Evolutionary conservation across 2,113 vertebrate genomes (phyloP).

Genomic region (Sterna hirundo): DNA sequence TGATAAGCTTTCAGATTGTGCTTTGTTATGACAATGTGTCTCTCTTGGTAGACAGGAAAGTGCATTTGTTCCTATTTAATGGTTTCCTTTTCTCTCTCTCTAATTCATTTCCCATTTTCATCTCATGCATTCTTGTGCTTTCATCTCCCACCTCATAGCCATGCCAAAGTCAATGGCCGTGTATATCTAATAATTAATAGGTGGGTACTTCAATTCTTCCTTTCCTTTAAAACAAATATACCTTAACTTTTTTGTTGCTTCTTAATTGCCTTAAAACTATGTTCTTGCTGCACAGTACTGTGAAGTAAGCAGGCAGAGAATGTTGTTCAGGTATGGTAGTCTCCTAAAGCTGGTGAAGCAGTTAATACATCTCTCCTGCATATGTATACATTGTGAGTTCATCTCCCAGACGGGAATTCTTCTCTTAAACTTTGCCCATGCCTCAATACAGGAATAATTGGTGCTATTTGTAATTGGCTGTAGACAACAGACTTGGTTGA

Average conservation of each 20-base stretch:
- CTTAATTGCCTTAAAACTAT: conserved; percentile 19
- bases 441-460: background rate
- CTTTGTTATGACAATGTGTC: background rate
- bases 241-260: background rate
- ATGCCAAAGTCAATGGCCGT: conserved; percentile 97
- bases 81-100: conserved; percentile 72
- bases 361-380: background rate
- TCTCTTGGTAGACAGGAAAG: background rate
- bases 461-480: conserved; percentile 48
- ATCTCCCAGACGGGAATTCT: background rate
- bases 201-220: conserved; percentile 89
- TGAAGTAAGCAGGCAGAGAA: background rate
- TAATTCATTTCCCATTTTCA: conserved; percentile 66
- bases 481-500: background rate
- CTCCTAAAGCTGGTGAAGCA: background rate
- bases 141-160: conserved; percentile 82
- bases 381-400: background rate
- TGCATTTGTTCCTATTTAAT: conserved; percentile 54
- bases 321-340: background rate
- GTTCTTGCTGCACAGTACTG: background rate
- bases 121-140: conserved; percentile 57
- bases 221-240: conserved; percentile 50
- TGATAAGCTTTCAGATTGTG: background rate
- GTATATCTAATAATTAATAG: conserved; percentile 99
- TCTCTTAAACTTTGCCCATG: background rate